phyloP scores from a whole-genome alignment of 1,140 invertebrate species.

The Aphelenchoides besseyi region DNA sequence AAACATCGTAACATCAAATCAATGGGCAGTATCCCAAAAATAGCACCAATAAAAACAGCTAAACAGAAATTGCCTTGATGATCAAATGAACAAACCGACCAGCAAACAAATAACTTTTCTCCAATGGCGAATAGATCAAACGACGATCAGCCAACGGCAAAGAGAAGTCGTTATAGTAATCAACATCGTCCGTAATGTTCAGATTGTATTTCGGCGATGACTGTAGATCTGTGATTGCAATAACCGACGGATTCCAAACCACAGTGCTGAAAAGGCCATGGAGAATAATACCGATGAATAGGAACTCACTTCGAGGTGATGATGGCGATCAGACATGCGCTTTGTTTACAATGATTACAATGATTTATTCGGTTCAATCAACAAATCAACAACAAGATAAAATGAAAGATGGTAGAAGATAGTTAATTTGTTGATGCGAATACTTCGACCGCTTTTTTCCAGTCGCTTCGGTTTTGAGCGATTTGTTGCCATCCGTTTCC shows the following conservation, averaged over 20 bases:
- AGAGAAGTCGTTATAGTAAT: constrained; percentile 13
- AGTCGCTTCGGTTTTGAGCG: too few species aligned
- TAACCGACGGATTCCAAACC: constrained; percentile 25
- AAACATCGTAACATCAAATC: constrained; percentile 7
- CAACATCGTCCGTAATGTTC: constrained; percentile 1
- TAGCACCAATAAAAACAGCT: constrained; percentile 21
- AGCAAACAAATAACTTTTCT: constrained; percentile 25
- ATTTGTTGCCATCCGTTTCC: too few species aligned
- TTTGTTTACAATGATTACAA: too few species aligned
- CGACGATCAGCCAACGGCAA: constrained; percentile 17
- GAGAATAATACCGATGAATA: too few species aligned
- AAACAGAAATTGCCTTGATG: too few species aligned
- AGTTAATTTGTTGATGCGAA: too few species aligned
- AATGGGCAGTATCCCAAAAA: constrained; percentile 24
- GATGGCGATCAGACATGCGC: not conserved
- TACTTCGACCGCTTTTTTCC: too few species aligned
- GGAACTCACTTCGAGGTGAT: constrained; percentile 1
- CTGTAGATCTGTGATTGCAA: constrained; percentile 19
- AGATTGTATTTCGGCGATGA: constrained; percentile 24
- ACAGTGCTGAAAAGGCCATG: too few species aligned
- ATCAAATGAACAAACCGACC: too few species aligned
- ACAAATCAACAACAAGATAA: too few species aligned
- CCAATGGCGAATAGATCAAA: not conserved
- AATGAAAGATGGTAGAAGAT: too few species aligned
- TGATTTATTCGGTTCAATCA: too few species aligned